Conservation (phyloP, 2,888 invertebrate genomes). For the Drosophila paucipuncta region DNA sequence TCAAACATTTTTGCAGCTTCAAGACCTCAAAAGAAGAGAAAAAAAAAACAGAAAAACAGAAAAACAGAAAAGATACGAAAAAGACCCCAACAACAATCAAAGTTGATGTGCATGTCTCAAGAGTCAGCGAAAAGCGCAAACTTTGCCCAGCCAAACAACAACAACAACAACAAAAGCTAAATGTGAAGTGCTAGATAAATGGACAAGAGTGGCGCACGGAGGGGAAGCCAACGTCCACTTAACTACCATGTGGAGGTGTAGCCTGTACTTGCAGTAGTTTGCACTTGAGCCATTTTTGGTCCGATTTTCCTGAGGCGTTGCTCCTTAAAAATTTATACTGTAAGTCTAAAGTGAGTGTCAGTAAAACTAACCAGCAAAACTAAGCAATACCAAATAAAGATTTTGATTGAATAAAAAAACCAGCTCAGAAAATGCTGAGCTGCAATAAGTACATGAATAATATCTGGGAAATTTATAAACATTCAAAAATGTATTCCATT, state of each 20-base stretch:
- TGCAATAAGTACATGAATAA: too few species aligned
- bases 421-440: not conserved
- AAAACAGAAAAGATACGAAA: not conserved
- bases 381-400: not conserved
- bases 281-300: constrained; percentile 28
- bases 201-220: constrained; percentile 29
- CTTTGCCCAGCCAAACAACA: constrained; percentile 32
- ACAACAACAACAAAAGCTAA: constrained; percentile 49
- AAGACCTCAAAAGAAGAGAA: constrained; percentile 16
- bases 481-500: not conserved
- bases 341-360: not conserved
- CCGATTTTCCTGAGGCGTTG: constrained; percentile 27
- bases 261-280: constrained; percentile 7
- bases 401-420: not conserved
- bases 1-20: constrained; percentile 36
- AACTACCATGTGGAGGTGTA: constrained; percentile 30
- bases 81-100: constrained; percentile 39
- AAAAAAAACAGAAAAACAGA: constrained; percentile 11
- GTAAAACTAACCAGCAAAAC: not conserved
- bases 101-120: constrained; percentile 49
- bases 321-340: constrained; percentile 17
- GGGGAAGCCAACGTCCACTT: constrained; percentile 19
- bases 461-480: not conserved
- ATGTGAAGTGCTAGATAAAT: constrained; percentile 69
- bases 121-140: constrained; percentile 46